Evolutionary conservation across 2,888 invertebrate genomes (phyloP).

Genomic region (Hedychridium roseum): DNA sequence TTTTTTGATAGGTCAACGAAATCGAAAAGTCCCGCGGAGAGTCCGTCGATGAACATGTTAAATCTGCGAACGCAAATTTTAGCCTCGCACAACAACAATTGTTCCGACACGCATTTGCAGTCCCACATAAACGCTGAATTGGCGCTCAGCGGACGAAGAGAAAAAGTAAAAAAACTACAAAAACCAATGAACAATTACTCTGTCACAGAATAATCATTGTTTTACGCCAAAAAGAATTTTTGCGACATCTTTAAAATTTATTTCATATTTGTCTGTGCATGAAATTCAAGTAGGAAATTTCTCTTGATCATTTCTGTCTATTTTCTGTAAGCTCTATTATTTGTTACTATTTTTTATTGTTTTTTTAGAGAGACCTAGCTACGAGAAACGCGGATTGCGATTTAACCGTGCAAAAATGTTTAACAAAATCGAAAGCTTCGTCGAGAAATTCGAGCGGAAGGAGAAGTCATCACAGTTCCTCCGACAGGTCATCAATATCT

Average conservation of each 20-base stretch:
- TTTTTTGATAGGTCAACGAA: conserved; percentile 26
- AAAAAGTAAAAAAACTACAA: conserved; percentile 34
- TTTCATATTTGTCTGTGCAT: background rate
- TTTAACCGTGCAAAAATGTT: conserved; percentile 17
- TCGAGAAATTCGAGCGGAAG: conserved; percentile 25
- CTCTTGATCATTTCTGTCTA: background rate
- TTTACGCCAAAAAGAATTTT: no score
- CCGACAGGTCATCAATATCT: conserved; percentile 38
- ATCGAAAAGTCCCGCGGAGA: conserved; percentile 25
- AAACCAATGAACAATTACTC: background rate
- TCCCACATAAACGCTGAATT: conserved; percentile 54
- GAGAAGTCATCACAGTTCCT: conserved; percentile 34
- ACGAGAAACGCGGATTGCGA: conserved; percentile 36
- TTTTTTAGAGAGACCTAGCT: conserved; percentile 32
- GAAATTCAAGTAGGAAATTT: background rate
- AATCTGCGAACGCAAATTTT: conserved; percentile 47
- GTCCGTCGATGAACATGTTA: conserved; percentile 31
- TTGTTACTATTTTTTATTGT: background rate
- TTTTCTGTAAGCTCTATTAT: background rate
- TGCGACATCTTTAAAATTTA: no score
- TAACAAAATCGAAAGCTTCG: conserved; percentile 15
- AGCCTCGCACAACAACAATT: conserved; percentile 49
- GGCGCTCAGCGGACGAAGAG: conserved; percentile 31
- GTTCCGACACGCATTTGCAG: conserved; percentile 50
- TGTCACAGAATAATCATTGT: background rate